Conservation (phyloP, 2,797 vertebrate species). For the Neoniphon sammara region DNA sequence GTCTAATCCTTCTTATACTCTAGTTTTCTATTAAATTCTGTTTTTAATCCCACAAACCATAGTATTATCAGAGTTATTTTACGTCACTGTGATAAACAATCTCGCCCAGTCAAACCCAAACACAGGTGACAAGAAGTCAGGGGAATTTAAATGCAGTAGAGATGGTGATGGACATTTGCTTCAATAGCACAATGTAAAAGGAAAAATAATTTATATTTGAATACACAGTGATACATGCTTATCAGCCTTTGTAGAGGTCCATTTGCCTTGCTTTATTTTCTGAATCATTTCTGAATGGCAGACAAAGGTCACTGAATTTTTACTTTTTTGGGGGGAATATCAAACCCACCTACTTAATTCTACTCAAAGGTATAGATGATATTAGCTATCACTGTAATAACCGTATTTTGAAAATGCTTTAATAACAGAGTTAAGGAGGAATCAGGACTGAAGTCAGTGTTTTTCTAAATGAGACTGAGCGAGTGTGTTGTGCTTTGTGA, state of each 20-base stretch:
- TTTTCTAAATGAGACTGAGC: conserved; percentile 22
- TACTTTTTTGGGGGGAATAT: no score
- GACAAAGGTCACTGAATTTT: no score
- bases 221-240: no score
- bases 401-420: not conserved
- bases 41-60: conserved; percentile 44
- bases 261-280: no score
- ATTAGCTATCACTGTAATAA: no score
- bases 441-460: conserved; percentile 2
- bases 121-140: not conserved
- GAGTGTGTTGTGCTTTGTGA: conserved; percentile 27
- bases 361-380: no score
- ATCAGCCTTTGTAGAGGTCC: no score
- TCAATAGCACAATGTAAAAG: no score
- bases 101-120: conserved; percentile 26
- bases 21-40: conserved; percentile 16
- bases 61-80: conserved; percentile 18
- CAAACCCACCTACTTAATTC: no score
- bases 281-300: no score
- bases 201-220: no score
- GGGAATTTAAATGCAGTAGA: not conserved
- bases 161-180: no score
- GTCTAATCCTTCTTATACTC: conserved; percentile 29
- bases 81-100: conserved; percentile 30
- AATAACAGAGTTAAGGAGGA: not conserved